Evolutionary conservation across 2,113 vertebrate species (phyloP), one percentile per base, ranked within the genome.

Genomic region (Etia nguti): DNA sequence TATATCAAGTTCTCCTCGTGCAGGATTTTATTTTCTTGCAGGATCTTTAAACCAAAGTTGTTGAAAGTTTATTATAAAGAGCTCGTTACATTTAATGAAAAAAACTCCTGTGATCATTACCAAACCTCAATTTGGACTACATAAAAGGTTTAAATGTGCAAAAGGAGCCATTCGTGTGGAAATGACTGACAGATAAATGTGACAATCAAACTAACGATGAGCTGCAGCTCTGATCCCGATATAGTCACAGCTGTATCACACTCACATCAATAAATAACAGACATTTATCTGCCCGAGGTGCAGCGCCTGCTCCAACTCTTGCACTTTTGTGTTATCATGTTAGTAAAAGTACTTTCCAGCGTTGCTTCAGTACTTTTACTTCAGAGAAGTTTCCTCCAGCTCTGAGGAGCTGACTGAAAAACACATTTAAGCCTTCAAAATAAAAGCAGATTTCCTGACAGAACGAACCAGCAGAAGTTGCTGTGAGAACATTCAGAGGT

Each of bases 71-170:
- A 75, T 48, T 20, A 48, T 29, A 48, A 75, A 75, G 22, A 1
- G 18, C 22, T 73, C 3, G 8, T 70, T 16, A 43, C 38, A 18
- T 36, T 11, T 62, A 62, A 0, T 62, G n/a, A 22, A 24, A 41
- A 22, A 70, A 43, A 43, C 2, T 6, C 13, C 36, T 73, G n/a
- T 4, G 12, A 24, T 1, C 0, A 12, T 56, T 1, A n/a, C 4
- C 31, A 62, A 34, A 62, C 18, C 26, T n/a, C 59, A 36, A 16
- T 20, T 62, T 62, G 8, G 8, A 10, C 50, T 10, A 62, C 29
- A 20, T 3, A 0, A 62, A 62, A 18, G 8, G 16, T 46, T 46
- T 73, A 50, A 75, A 73, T 1, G 22, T 48, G 15, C 15, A 11
- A 36, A 20, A 62, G 9, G 31, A 36, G 59, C 34, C 22, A 7